Conservation (phyloP, 2,888 invertebrate genomes). For the Priocnemis perturbator region DNA sequence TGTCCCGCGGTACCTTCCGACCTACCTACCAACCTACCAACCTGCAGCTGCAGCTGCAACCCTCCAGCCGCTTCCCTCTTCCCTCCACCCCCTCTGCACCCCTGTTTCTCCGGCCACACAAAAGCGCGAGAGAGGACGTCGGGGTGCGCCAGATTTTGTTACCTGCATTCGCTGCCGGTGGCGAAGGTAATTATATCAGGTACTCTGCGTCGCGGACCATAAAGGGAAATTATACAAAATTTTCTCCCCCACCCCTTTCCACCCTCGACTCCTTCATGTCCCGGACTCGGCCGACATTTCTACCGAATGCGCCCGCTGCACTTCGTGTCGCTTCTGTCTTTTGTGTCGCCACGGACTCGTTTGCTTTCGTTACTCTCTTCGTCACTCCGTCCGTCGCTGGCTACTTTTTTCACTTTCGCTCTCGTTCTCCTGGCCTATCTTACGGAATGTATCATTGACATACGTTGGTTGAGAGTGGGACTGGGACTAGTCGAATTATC, state of each 20-base stretch:
- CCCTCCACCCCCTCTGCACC: constrained; percentile 13
- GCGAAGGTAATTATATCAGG: constrained; percentile 56
- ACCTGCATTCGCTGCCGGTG: constrained; percentile 40
- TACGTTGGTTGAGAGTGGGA: too few species aligned
- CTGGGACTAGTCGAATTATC: too few species aligned
- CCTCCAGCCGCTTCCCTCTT: not conserved
- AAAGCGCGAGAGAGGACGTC: constrained; percentile 6
- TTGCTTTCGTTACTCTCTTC: too few species aligned
- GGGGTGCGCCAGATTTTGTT: constrained; percentile 56
- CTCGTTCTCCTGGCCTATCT: too few species aligned
- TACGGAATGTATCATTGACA: too few species aligned
- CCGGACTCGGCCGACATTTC: too few species aligned
- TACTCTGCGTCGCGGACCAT: constrained; percentile 36
- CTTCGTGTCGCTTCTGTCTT: too few species aligned
- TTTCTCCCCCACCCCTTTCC: not conserved
- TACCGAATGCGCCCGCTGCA: too few species aligned
- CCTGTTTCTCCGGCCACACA: too few species aligned
- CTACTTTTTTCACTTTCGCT: too few species aligned
- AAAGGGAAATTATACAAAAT: constrained; percentile 46
- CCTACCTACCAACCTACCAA: constrained; percentile 7
- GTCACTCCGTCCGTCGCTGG: too few species aligned
- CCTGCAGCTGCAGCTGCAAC: constrained; percentile 28
- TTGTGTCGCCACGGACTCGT: too few species aligned
- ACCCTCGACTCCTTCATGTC: not conserved
- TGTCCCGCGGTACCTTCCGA: constrained; percentile 8